Base-by-base conservation (phyloP, 2,888 invertebrate genomes). In the Crematogaster levior region DNA sequence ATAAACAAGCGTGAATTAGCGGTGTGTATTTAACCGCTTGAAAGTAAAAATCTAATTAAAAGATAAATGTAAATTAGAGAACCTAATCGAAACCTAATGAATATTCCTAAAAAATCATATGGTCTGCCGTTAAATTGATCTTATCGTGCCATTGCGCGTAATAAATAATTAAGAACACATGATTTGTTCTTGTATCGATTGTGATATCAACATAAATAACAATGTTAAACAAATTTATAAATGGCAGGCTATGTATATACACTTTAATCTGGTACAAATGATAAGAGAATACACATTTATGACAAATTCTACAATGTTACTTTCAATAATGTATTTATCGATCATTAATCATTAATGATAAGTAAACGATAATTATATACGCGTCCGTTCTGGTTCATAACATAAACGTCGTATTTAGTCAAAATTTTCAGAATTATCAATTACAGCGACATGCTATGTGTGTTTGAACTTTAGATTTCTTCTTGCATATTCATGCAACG, bases 281-380 rank as follows among this genome's bases (percentile, higher is more conserved):
- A 74, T 74, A 74, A 61, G 24, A 61, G 24, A 43, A 46, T 27
- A 7, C 7, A 73, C 15, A 46, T 27, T 60, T 60, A 34, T 51
- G 51, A 63, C 15, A 65, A 75, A 75, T 79, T 56, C 34, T 56
- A 12, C 2, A 68, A 3, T 40, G 15, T 53, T 68, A 40, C 18
- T 30, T 21, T 15, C 12, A 58, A 1, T 34, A 12, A 63, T 27
- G 40, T 66, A 43, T 56, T 66, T 43, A 56, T 34, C 27, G 56
- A 40, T 77, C 51, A 43, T 77, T 30, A 53, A 77, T 56, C 53
- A 24, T 10, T 34, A 18, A 30, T 10, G 70, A 79, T 68, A 77
- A 75, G 24, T 27, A 30, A 66, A 56, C 6, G 77, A 77, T 77
- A 68, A 58, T 79, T 56, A 34, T 30, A 66, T 40, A 68, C 30